These are phyloP conservation scores for fruit fly (Drosophila melanogaster) DNA, from an alignment of 1,140 invertebrate species.

Conservation along the genomic window Release_6_plus_ISO1_MT NT_033777.3:26971001-26971500, in stretches of 20 bases:
- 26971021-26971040: conserved; percentile 87
- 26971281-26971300: conserved; percentile 95
- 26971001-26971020: conserved; percentile 86
- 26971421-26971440: conserved; percentile 95
- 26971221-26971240: conserved; percentile 94
- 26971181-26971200: conserved; percentile 96
- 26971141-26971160: conserved; percentile 95
- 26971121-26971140: conserved; percentile 93
- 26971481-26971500: conserved; percentile 84
- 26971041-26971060: conserved; percentile 85
- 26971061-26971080: conserved; percentile 89
- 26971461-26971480: conserved; percentile 84
- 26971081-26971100: conserved; percentile 89
- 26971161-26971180: conserved; percentile 94
- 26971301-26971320: conserved; percentile 96
- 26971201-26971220: conserved; percentile 93
- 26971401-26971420: conserved; percentile 93
- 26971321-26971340: conserved; percentile 93
- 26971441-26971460: conserved; percentile 86
- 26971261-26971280: conserved; percentile 96
- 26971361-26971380: conserved; percentile 86
- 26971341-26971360: conserved; percentile 92
- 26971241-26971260: conserved; percentile 92
- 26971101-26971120: conserved; percentile 92
- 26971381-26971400: conserved; percentile 88